A percentile compares a stretch with the other conserved stretches of the same genome.
phyloP scores from a whole-genome alignment of 2,797 vertebrate genomes.

The Crenuchus spilurus region DNA sequence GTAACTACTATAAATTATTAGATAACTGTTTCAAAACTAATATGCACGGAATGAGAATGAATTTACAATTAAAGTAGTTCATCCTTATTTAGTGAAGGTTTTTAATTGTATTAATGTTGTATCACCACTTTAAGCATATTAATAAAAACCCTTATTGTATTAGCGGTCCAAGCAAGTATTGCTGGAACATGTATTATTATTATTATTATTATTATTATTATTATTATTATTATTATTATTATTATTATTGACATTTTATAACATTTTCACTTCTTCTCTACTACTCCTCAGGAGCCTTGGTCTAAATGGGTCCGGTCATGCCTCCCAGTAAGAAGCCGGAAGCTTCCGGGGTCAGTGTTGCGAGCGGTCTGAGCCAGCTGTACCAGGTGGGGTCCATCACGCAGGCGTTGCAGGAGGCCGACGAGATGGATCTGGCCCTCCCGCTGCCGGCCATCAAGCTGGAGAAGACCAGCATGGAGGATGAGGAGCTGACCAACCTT shows the following conservation, averaged over 20 bases:
- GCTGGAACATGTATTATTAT: too few relatives aligned
- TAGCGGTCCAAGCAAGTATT: too few relatives aligned
- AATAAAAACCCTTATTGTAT: too few relatives aligned
- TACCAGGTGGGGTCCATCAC: slow-evolving; percentile 80
- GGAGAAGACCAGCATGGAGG: slow-evolving; percentile 85
- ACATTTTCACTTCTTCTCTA: too few relatives aligned
- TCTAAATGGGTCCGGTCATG: slow-evolving; percentile 93
- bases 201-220: too few relatives aligned
- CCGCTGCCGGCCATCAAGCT: slow-evolving; percentile 74
- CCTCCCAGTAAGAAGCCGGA: slow-evolving; percentile 92
- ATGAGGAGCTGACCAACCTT: slow-evolving; percentile 90
- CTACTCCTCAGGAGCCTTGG: slow-evolving; percentile 81
- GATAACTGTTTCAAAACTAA: neutral
- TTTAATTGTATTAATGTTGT: too few relatives aligned
- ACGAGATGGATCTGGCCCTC: slow-evolving; percentile 84
- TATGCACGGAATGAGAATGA: too few relatives aligned
- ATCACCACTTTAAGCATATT: too few relatives aligned
- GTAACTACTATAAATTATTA: neutral
- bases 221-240: too few relatives aligned
- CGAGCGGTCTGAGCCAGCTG: slow-evolving; percentile 81
- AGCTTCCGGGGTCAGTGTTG: slow-evolving; percentile 85
- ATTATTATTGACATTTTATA: too few relatives aligned
- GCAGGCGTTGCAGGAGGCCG: slow-evolving; percentile 82
- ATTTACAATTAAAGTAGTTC: too few relatives aligned
- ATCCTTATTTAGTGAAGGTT: too few relatives aligned